A percentile compares a stretch with the other conserved stretches of the same genome.
Evolutionary conservation across 2,888 invertebrate genomes (phyloP).

Genomic region (Cistogaster globosa): DNA sequence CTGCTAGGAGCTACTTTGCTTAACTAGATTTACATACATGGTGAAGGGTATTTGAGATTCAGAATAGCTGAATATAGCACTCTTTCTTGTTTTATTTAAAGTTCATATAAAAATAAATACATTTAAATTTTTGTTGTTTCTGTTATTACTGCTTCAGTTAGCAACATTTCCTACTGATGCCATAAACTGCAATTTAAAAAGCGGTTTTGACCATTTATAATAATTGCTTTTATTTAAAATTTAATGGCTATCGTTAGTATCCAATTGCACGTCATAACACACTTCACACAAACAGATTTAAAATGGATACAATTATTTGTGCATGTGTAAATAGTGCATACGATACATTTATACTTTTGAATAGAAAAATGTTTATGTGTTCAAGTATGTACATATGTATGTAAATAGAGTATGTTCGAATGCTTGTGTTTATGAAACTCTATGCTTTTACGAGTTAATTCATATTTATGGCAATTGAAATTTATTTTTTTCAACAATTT

Average conservation of each 20-base stretch:
- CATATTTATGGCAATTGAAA: constrained; percentile 65
- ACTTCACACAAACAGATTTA: constrained; percentile 17
- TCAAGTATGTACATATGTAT: constrained; percentile 1
- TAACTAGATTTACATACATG: no score
- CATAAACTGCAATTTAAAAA: constrained; percentile 74
- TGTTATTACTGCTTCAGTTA: constrained; percentile 18
- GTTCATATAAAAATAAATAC: constrained; percentile 33
- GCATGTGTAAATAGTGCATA: no score
- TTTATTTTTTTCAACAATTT: constrained; percentile 39
- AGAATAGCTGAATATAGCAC: no score
- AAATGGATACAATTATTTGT: constrained; percentile 16
- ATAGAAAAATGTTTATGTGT: constrained; percentile 16
- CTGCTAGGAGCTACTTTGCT: no score
- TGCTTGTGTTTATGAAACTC: constrained; percentile 31
- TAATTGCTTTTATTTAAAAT: constrained; percentile 82
- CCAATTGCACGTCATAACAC: constrained; percentile 67
- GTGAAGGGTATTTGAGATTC: no score
- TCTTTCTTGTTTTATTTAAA: constrained; percentile 13
- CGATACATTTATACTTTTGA: neutral
- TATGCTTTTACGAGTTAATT: constrained; percentile 66
- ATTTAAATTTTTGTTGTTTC: neutral
- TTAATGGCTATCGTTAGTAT: constrained; percentile 79
- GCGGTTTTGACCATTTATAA: constrained; percentile 80
- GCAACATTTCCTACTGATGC: constrained; percentile 58
- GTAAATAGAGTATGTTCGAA: no score